These are phyloP conservation scores for Zygothrica quintamaculata DNA, from an alignment of 2,888 invertebrate genomes.

Conservation along the genomic window DNA sequence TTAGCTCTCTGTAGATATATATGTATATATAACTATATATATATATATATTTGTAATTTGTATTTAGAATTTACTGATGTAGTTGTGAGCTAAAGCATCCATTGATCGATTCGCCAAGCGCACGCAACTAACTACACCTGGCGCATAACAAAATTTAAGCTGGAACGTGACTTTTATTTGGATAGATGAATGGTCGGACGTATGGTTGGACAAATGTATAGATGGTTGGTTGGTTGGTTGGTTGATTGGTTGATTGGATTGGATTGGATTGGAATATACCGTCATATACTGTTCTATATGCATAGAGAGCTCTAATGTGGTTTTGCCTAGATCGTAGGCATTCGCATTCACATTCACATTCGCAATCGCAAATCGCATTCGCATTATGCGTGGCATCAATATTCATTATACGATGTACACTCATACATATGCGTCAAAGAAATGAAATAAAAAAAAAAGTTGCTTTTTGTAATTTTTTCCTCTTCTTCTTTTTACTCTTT, in stretches of 20 bases:
- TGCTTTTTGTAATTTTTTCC: no score
- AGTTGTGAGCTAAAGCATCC: constrained; percentile 33
- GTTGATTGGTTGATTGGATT: no score
- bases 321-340: constrained; percentile 22
- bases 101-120: constrained; percentile 67
- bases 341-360: no score
- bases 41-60: constrained; percentile 14
- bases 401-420: constrained; percentile 51
- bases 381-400: constrained; percentile 70
- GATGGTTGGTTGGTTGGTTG: no score
- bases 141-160: constrained; percentile 60
- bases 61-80: neutral
- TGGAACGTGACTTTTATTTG: constrained; percentile 62
- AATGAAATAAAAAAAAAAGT: no score
- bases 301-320: constrained; percentile 36
- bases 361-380: no score
- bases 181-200: no score
- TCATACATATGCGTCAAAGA: constrained; percentile 34
- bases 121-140: constrained; percentile 56
- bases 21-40: constrained; percentile 8
- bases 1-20: constrained; percentile 11
- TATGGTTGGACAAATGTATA: no score
- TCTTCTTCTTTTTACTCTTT: no score
- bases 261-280: constrained; percentile 22
- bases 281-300: constrained; percentile 43